Evolutionary conservation across 2,797 vertebrate species (phyloP).

Genomic region (Sciaenops ocellatus): DNA sequence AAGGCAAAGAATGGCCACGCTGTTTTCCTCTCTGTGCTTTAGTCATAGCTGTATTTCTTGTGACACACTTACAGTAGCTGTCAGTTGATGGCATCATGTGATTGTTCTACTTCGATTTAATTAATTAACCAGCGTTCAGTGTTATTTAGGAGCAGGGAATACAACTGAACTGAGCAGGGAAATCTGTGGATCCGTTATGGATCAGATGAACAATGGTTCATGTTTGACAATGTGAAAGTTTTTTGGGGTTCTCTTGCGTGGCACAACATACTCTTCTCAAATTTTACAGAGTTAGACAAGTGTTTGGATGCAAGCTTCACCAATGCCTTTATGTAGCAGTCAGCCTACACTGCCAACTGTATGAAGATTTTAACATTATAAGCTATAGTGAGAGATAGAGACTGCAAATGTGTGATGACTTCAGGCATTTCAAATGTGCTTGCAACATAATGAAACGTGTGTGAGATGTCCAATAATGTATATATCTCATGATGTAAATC

Average conservation of each 20-base stretch:
- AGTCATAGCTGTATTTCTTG: conserved; percentile 57
- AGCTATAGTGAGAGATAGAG: conserved; percentile 55
- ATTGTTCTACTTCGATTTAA: conserved; percentile 66
- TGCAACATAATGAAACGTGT: conserved; percentile 31
- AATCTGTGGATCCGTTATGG: conserved; percentile 40
- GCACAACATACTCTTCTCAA: conserved; percentile 39
- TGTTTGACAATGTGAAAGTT: conserved; percentile 71
- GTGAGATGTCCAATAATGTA: conserved; percentile 61
- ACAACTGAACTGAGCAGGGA: conserved; percentile 58
- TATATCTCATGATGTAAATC: conserved; percentile 71
- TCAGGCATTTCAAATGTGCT: conserved; percentile 52
- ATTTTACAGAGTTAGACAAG: conserved; percentile 37
- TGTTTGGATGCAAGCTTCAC: conserved; percentile 44
- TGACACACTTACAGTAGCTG: conserved; percentile 56
- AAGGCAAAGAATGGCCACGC: conserved; percentile 59
- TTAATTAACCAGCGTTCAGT: conserved; percentile 60
- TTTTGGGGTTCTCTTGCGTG: background rate
- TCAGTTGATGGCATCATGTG: conserved; percentile 69
- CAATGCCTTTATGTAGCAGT: conserved; percentile 71
- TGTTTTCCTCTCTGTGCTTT: conserved; percentile 60
- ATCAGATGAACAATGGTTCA: conserved; percentile 52
- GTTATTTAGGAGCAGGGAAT: conserved; percentile 42
- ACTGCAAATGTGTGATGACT: conserved; percentile 46
- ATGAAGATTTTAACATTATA: conserved; percentile 61
- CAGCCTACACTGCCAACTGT: conserved; percentile 82